These are phyloP conservation scores for Drosophila neocordata DNA, from an alignment of 1,140 invertebrate genomes.

Conservation along the genomic window DNA sequence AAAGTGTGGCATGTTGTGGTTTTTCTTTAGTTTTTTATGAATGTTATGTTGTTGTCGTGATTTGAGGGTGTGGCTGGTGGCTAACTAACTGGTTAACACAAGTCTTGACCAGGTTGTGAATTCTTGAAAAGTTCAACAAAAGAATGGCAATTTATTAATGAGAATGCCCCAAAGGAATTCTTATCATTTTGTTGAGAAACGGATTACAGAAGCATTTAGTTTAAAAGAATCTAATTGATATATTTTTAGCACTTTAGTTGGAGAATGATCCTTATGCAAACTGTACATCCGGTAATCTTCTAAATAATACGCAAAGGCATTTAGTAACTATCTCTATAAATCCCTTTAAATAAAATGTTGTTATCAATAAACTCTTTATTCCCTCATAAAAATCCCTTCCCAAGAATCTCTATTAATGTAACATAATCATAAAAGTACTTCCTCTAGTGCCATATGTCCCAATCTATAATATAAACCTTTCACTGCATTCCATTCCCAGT, in stretches of 20 bases:
- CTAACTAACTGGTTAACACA: not conserved
- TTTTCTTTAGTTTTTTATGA: not conserved
- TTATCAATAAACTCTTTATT: not conserved
- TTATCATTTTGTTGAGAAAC: no score
- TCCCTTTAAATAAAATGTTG: not conserved
- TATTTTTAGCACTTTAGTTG: no score
- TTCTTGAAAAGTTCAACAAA: conserved; percentile 7
- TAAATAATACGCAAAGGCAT: no score
- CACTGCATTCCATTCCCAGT: conserved; percentile 5
- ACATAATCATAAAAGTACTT: conserved; percentile 8
- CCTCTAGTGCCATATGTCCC: not conserved
- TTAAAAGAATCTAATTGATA: no score
- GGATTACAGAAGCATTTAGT: no score
- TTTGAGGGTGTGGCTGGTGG: not conserved
- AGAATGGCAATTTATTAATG: conserved; percentile 1
- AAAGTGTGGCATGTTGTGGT: conserved; percentile 9
- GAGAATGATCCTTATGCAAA: no score
- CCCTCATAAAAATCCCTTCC: not conserved
- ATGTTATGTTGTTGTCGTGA: not conserved
- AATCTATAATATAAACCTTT: not conserved
- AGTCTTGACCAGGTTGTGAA: conserved; percentile 3
- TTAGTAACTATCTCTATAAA: not conserved
- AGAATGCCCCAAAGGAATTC: not conserved
- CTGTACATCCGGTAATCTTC: no score
- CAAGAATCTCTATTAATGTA: not conserved